These are phyloP conservation scores for Lipotes vexillifer DNA, from an alignment of 2,113 vertebrate genomes.

Conservation along the genomic window DNA sequence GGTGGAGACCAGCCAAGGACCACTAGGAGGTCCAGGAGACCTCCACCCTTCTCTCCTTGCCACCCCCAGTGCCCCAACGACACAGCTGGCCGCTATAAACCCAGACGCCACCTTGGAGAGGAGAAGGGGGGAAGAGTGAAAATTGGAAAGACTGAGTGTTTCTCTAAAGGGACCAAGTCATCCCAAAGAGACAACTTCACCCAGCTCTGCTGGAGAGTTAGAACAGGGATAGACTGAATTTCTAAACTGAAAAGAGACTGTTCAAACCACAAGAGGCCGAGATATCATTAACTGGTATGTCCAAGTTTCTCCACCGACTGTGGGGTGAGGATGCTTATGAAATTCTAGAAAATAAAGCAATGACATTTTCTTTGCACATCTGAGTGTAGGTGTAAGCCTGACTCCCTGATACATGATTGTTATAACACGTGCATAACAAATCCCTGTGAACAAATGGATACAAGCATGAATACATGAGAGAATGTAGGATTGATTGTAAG, in stretches of 20 bases:
- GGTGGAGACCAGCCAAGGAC: background rate
- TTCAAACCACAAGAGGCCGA: background rate
- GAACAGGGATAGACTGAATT: background rate
- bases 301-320: background rate
- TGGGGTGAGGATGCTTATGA: background rate
- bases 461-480: background rate
- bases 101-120: background rate
- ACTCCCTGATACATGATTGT: background rate
- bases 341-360: background rate
- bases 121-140: background rate
- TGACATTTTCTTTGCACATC: background rate
- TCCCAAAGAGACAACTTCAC: background rate
- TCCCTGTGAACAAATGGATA: background rate
- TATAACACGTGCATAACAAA: background rate
- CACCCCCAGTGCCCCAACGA: background rate
- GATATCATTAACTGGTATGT: background rate
- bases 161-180: background rate
- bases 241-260: background rate
- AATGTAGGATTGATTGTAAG: background rate
- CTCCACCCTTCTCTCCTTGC: background rate
- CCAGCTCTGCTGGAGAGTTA: background rate
- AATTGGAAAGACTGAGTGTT: background rate
- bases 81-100: background rate
- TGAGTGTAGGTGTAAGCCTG: background rate
- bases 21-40: background rate